These are phyloP conservation scores for Hippocampus zosterae DNA, from an alignment of 2,113 vertebrate species.

Conservation along the genomic window DNA sequence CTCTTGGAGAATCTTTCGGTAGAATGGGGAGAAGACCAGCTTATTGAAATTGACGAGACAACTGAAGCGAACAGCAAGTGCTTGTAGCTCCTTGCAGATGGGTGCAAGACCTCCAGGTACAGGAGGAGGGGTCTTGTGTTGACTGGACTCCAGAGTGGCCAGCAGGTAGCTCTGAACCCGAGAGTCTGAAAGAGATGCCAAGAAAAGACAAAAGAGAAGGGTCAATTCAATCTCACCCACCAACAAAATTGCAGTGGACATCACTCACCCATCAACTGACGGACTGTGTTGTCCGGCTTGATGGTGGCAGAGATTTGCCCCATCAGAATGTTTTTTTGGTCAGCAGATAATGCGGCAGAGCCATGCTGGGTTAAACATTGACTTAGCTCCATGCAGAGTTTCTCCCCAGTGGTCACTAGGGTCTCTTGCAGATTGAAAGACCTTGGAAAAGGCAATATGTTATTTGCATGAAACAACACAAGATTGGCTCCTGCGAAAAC, in stretches of 20 bases:
- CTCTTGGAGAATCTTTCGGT: constrained; percentile 81
- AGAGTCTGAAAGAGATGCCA: constrained; percentile 71
- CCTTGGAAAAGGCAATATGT: constrained; percentile 48
- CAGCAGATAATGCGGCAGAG: constrained; percentile 70
- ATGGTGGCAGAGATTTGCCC: constrained; percentile 82
- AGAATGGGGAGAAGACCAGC: constrained; percentile 94
- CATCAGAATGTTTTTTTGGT: constrained; percentile 75
- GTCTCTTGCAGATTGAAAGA: constrained; percentile 78
- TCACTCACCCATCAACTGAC: constrained; percentile 82
- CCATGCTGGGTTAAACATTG: constrained; percentile 80
- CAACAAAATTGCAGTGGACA: background rate
- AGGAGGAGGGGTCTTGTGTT: constrained; percentile 72
- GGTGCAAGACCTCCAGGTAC: constrained; percentile 85
- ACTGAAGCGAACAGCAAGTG: constrained; percentile 78
- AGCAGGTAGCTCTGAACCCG: constrained; percentile 84
- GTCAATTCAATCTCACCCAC: background rate
- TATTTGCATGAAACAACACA: background rate
- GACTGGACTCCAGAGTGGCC: constrained; percentile 76
- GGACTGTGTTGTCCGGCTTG: constrained; percentile 78
- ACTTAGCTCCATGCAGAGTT: constrained; percentile 83
- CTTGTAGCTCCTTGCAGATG: constrained; percentile 84
- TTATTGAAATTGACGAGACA: constrained; percentile 95
- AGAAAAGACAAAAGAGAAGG: constrained; percentile 14
- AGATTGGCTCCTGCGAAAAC: background rate
- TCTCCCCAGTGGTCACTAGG: constrained; percentile 80